A percentile compares a stretch with the other conserved stretches of the same genome.
These are phyloP conservation scores for Cephus nigrinus DNA, from an alignment of 2,888 invertebrate species.

Conservation along the genomic window DNA sequence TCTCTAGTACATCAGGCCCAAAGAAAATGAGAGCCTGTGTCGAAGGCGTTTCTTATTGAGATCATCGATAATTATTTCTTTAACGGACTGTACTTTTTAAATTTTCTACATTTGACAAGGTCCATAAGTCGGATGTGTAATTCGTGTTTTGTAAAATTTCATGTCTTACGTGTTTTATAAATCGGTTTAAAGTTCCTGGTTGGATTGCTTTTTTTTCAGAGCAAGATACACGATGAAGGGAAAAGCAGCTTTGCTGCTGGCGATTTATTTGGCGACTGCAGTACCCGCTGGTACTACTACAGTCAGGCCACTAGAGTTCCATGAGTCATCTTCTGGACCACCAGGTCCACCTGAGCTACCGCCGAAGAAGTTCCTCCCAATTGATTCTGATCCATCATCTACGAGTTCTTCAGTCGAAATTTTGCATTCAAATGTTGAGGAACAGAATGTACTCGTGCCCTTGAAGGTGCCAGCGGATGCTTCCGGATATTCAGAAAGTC, in stretches of 20 bases:
- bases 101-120: neutral
- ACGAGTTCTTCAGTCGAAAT: neutral
- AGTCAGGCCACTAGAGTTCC: neutral
- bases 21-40: neutral
- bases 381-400: neutral
- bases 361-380: neutral
- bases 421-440: neutral
- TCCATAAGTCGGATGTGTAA: neutral
- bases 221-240: slow-evolving; percentile 39
- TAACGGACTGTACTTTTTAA: neutral
- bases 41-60: neutral
- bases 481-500: neutral
- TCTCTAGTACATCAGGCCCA: neutral
- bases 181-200: neutral
- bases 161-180: neutral
- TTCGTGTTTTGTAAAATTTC: neutral
- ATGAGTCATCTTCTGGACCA: neutral
- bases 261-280: slow-evolving; percentile 30
- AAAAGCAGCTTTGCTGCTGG: slow-evolving; percentile 52
- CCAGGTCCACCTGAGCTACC: too few relatives aligned
- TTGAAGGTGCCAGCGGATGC: neutral
- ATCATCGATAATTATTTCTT: neutral
- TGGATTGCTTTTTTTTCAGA: slow-evolving; percentile 28
- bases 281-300: neutral
- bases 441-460: neutral